These are phyloP conservation scores for Podabrus alpinus DNA, from an alignment of 2,888 invertebrate genomes.

Conservation along the genomic window DNA sequence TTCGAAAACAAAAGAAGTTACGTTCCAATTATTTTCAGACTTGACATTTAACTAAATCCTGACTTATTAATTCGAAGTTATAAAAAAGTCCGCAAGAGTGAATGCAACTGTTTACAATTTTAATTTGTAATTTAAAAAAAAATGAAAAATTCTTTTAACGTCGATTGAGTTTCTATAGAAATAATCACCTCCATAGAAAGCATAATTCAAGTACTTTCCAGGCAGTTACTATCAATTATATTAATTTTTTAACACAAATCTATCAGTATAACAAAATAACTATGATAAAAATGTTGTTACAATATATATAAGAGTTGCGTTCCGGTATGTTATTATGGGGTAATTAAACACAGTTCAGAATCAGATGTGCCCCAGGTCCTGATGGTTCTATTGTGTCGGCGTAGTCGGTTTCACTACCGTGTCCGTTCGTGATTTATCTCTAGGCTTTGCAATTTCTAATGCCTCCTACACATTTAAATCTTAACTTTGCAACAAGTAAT, in stretches of 20 bases:
- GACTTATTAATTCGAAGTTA: neutral
- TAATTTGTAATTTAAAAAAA: neutral
- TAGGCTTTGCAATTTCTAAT: conserved; percentile 33
- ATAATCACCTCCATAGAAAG: conserved; percentile 21
- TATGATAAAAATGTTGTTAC: conserved; percentile 18
- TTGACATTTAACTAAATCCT: neutral
- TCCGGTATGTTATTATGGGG: conserved; percentile 32
- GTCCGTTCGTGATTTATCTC: conserved; percentile 34
- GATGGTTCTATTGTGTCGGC: conserved; percentile 29
- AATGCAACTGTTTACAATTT: neutral
- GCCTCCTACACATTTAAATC: conserved; percentile 24
- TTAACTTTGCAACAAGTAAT: conserved; percentile 8
- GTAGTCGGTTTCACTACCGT: conserved; percentile 31
- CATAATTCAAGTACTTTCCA: conserved; percentile 31
- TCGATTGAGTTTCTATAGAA: neutral
- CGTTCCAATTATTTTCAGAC: neutral
- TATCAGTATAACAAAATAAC: conserved; percentile 25
- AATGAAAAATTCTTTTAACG: neutral
- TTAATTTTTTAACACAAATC: conserved; percentile 30
- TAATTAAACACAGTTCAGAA: conserved; percentile 31
- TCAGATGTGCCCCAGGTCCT: conserved; percentile 31
- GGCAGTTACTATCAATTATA: conserved; percentile 30
- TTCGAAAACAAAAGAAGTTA: neutral
- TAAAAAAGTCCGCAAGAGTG: neutral
- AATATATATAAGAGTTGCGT: conserved; percentile 29